These are phyloP conservation scores for Stenotaenia linearis DNA, from an alignment of 2,888 invertebrate species.

Conservation along the genomic window DNA sequence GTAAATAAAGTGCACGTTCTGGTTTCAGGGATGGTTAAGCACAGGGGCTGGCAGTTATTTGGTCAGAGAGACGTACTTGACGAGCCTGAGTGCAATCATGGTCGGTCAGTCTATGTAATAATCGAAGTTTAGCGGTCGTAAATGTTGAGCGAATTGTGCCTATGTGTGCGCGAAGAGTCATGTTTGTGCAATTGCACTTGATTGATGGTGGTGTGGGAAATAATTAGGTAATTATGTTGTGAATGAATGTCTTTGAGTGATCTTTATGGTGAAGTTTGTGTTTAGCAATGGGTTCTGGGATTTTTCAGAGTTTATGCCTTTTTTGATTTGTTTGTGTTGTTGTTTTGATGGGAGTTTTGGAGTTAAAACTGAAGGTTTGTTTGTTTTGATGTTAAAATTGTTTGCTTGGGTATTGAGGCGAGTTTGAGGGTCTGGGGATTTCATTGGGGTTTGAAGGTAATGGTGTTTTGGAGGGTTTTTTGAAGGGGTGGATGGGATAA, in stretches of 20 bases:
- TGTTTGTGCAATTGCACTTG: neutral
- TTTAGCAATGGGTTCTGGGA: no score
- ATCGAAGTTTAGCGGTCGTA: neutral
- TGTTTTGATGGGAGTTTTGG: no score
- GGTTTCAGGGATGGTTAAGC: neutral
- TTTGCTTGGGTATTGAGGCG: no score
- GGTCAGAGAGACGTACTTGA: neutral
- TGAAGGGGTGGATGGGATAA: no score
- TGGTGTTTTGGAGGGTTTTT: no score
- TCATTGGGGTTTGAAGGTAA: no score
- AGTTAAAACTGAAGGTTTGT: no score
- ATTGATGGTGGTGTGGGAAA: neutral
- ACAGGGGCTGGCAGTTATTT: neutral
- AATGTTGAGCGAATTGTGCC: neutral
- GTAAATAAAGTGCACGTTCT: neutral
- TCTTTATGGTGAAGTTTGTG: no score
- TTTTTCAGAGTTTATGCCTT: no score
- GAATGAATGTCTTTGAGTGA: neutral
- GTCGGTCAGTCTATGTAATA: neutral
- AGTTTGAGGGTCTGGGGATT: no score
- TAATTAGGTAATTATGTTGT: neutral
- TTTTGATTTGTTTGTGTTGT: no score
- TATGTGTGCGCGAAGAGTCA: neutral
- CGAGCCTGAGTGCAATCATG: neutral
- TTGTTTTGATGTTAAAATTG: no score